A percentile compares a stretch with the other conserved stretches of the same genome.
Evolutionary conservation across 2,113 vertebrate genomes (phyloP).

Genomic region (Brachyistius frenatus): DNA sequence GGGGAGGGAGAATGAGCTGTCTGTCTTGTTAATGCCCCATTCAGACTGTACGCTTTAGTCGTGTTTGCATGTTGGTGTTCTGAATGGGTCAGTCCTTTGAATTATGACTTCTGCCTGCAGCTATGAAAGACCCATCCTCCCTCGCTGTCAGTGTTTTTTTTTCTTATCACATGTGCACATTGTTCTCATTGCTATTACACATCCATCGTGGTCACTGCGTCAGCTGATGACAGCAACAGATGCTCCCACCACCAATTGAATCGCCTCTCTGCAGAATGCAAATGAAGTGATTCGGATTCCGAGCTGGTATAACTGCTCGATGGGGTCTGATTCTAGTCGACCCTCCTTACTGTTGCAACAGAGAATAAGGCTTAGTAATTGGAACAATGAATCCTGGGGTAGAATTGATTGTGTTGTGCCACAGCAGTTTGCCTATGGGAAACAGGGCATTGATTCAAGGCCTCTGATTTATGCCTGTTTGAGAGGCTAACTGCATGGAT

Average conservation of each 20-base stretch:
- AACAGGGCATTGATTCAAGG: conserved; percentile 60
- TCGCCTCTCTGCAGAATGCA: conserved; percentile 38
- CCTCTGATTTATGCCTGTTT: conserved; percentile 64
- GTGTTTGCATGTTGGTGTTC: conserved; percentile 5
- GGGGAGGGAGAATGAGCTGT: background rate
- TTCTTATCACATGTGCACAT: conserved; percentile 1
- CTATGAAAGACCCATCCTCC: conserved; percentile 12
- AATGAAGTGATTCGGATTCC: conserved; percentile 65
- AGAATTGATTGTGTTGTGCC: conserved; percentile 72
- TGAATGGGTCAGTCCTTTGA: conserved; percentile 42
- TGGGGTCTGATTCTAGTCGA: conserved; percentile 42
- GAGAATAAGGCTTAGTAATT: conserved; percentile 59
- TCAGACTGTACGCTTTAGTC: background rate
- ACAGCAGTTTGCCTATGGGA: conserved; percentile 62
- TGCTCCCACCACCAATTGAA: background rate
- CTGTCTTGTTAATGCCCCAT: conserved; percentile 16
- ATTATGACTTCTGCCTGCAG: conserved; percentile 33
- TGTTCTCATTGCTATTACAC: conserved; percentile 3
- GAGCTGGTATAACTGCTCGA: conserved; percentile 42
- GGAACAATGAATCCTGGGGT: conserved; percentile 55
- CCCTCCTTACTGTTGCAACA: conserved; percentile 38
- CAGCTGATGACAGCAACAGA: conserved; percentile 47
- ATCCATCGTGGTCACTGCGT: conserved; percentile 21
- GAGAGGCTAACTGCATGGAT: conserved; percentile 33
- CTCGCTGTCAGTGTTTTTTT: conserved; percentile 9